Percentiles rank a stretch among this genome's conserved stretches.
These are phyloP conservation scores for Poeciliopsis occidentalis DNA, from an alignment of 2,113 vertebrate species.

Conservation along the genomic window DNA sequence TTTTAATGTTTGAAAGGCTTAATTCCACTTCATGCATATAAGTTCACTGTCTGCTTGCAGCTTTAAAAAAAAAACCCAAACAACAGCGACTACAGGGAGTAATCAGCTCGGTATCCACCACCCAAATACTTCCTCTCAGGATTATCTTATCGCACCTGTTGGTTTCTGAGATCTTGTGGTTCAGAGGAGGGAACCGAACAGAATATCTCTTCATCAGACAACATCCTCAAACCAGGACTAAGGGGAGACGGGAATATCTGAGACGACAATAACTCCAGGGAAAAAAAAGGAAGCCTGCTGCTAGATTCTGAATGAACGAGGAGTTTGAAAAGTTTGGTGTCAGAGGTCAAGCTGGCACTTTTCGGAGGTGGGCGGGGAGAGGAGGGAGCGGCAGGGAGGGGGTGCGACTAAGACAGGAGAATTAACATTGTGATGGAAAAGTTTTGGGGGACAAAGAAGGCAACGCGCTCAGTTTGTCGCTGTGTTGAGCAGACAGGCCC, in stretches of 20 bases:
- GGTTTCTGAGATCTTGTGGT: conserved; percentile 17
- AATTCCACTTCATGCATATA: not conserved
- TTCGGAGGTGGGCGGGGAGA: conserved; percentile 40
- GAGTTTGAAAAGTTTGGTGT: conserved; percentile 67
- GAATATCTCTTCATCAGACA: conserved; percentile 59
- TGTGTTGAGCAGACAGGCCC: conserved; percentile 74
- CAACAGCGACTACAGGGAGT: conserved; percentile 27
- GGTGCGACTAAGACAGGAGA: conserved; percentile 69
- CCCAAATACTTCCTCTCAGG: conserved; percentile 47
- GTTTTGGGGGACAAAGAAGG: conserved; percentile 74
- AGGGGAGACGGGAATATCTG: conserved; percentile 19
- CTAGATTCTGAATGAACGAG: conserved; percentile 68
- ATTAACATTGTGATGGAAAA: conserved; percentile 82
- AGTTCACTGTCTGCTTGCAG: not conserved
- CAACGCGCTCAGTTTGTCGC: conserved; percentile 74
- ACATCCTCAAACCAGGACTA: conserved; percentile 29
- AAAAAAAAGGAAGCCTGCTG: conserved; percentile 56
- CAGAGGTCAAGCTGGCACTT: conserved; percentile 70
- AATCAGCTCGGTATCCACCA: conserved; percentile 24
- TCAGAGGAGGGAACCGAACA: not conserved
- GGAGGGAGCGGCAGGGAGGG: conserved; percentile 34
- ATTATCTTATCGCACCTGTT: conserved; percentile 50
- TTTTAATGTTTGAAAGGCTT: too few relatives aligned
- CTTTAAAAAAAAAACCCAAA: not conserved
- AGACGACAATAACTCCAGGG: conserved; percentile 59